Base-by-base conservation (phyloP, 2,797 vertebrate species). In the Oceanodroma leucorhoa region DNA sequence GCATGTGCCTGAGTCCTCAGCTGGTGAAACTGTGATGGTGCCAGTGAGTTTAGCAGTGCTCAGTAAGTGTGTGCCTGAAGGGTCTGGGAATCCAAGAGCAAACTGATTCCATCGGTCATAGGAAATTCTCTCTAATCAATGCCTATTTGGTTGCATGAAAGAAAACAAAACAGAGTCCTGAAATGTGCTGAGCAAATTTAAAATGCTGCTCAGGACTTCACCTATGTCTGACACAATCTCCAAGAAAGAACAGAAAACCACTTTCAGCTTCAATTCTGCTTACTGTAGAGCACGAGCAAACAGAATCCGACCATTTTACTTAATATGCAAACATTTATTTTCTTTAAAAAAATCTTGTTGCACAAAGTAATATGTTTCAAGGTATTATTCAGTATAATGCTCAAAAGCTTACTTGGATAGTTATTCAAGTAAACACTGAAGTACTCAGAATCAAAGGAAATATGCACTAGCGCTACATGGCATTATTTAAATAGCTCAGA, bases 401-500 rank as follows among this genome's bases (percentile, higher is more conserved):
- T 78, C 54, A 93, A 51, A 87, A 70, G 14, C 29, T 81, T 95
- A 64, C 88, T 92, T 84, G 46, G 29, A 53, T 93, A 57, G 29
- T 86, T 91, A 87, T 90, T 93, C 48, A 73, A 83, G 67, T 86
- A 96, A 95, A 88, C 64, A 61, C 23, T 72, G 70, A 89, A 93
- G 53, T 66, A 89, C 67, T 87, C 55, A 73, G 64, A 94, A 90
- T 90, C 32, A 87, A 94, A 95, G 36, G 32, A 46, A 91, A 83
- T 91, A 90, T 51, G 75, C 85, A 67, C 51, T 70, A 75, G 82
- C 95, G 50, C 34, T 91, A 90, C 69, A 92, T 61, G 62, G 50
- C 55, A 89, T 77, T 91, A 93, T 93, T 96, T 96, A 97, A 97
- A 97, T 94, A 95, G 92, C 94, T 93, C 89, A 71, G 38, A 91